phyloP scores from a whole-genome alignment of 1,140 invertebrate species.

The Bombus vancouverensis region DNA sequence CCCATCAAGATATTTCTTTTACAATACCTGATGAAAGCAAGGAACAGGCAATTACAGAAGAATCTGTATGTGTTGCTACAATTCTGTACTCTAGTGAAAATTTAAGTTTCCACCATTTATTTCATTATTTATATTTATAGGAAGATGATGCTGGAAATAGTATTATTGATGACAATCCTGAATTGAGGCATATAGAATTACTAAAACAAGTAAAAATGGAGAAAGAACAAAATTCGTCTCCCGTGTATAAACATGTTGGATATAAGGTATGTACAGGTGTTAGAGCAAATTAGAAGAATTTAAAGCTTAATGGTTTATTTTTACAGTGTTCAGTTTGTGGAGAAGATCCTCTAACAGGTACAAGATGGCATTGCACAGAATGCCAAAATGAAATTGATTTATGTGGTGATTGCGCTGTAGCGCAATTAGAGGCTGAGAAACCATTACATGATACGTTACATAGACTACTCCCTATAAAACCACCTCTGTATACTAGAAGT shows the following conservation, averaged over 20 bases:
- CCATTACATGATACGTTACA: conserved; percentile 79
- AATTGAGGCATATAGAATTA: conserved; percentile 79
- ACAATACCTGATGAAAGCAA: conserved; percentile 77
- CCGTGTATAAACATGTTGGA: conserved; percentile 75
- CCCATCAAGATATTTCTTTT: conserved; percentile 86
- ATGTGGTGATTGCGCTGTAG: conserved; percentile 81
- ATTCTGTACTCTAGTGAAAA: conserved; percentile 2
- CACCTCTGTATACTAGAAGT: conserved; percentile 67
- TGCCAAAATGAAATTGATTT: conserved; percentile 83
- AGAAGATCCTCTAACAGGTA: conserved; percentile 86
- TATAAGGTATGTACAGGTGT: conserved; percentile 81
- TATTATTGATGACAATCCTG: conserved; percentile 68
- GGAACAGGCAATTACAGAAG: conserved; percentile 70
- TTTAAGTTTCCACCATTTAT: not conserved
- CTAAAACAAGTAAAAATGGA: conserved; percentile 81
- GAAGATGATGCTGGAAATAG: conserved; percentile 68
- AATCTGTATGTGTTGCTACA: conserved; percentile 66
- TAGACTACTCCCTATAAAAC: conserved; percentile 72
- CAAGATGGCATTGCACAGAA: conserved; percentile 88
- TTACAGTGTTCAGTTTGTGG: conserved; percentile 87
- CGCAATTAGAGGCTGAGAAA: conserved; percentile 76
- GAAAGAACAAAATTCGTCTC: conserved; percentile 69
- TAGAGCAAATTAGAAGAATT: not conserved
- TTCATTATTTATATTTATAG: conserved; percentile 50
- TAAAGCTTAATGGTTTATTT: conserved; percentile 28